Percentiles rank a stretch among this genome's conserved stretches.
Evolutionary conservation across 2,113 vertebrate genomes (phyloP).

Genomic region (Phaethornis superciliosus): DNA sequence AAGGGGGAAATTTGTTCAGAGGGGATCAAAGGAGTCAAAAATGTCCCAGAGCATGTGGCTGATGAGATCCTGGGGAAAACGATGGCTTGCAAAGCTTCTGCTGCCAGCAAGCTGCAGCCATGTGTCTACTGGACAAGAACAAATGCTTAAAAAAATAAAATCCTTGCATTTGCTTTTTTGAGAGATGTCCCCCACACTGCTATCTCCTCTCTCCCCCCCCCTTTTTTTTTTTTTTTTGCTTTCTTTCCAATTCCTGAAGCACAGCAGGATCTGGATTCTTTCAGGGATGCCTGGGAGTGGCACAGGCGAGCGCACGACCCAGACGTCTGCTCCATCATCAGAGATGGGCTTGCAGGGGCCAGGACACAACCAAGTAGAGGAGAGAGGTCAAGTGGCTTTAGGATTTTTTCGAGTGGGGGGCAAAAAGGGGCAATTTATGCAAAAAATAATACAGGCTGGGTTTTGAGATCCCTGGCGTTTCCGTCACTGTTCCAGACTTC

Average conservation of each 20-base stretch:
- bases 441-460: neutral
- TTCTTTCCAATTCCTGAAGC: conserved; percentile 20
- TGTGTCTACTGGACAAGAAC: neutral
- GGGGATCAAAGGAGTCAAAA: conserved; percentile 1
- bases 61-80: neutral
- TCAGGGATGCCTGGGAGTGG: neutral
- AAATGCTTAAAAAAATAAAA: neutral
- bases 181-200: neutral
- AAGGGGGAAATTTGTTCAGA: neutral
- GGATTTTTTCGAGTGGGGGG: neutral
- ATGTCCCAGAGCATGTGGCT: neutral
- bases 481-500: neutral
- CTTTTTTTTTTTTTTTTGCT: neutral
- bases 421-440: neutral
- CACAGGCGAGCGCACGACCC: neutral
- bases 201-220: neutral
- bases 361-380: neutral
- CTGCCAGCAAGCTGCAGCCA: neutral
- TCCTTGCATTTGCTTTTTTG: neutral
- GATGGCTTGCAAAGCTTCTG: accelerated
- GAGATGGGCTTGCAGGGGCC: neutral
- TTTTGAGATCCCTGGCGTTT: neutral
- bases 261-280: neutral
- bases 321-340: neutral
- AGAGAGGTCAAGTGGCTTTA: neutral